Percentiles rank a stretch among this genome's conserved stretches.
These are phyloP conservation scores for Lanius ludovicianus DNA, from an alignment of 2,113 vertebrate genomes.

Conservation along the genomic window DNA sequence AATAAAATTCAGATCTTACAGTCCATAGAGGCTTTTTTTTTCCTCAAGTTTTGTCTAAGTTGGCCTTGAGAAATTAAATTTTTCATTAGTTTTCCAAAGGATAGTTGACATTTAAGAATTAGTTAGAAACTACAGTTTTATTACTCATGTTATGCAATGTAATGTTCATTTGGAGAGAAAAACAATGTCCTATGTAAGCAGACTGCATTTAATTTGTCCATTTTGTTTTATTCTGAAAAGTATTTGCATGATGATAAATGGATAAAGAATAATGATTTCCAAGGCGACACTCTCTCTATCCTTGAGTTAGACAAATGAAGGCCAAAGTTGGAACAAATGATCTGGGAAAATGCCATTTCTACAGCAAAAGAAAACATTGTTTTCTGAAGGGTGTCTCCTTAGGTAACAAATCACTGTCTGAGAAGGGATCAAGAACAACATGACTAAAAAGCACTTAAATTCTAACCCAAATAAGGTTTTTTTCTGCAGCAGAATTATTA, in stretches of 20 bases:
- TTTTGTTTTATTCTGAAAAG: slow-evolving; percentile 24
- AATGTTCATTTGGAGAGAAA: slow-evolving; percentile 40
- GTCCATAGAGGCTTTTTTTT: not conserved
- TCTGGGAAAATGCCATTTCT: not conserved
- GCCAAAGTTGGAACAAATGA: not conserved
- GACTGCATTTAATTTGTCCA: slow-evolving; percentile 34
- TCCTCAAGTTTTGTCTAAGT: not conserved
- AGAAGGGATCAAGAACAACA: not conserved
- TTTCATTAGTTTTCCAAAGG: slow-evolving; percentile 29
- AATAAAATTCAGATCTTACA: not conserved
- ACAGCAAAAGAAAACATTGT: not conserved
- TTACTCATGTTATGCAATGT: not conserved
- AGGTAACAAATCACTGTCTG: not conserved
- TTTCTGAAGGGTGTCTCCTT: not conserved
- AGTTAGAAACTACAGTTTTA: slow-evolving; percentile 40
- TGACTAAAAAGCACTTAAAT: not conserved
- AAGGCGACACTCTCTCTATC: not conserved
- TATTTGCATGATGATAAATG: slow-evolving; percentile 16
- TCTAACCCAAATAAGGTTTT: not conserved
- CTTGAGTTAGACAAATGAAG: not conserved
- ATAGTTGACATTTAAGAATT: slow-evolving; percentile 38
- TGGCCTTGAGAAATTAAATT: slow-evolving; percentile 13
- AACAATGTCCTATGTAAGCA: not conserved
- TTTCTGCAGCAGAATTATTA: not conserved
- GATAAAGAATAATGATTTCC: slow-evolving; percentile 7